Evolutionary conservation across 2,113 vertebrate species (phyloP).

Genomic region (Microtus pennsylvanicus): DNA sequence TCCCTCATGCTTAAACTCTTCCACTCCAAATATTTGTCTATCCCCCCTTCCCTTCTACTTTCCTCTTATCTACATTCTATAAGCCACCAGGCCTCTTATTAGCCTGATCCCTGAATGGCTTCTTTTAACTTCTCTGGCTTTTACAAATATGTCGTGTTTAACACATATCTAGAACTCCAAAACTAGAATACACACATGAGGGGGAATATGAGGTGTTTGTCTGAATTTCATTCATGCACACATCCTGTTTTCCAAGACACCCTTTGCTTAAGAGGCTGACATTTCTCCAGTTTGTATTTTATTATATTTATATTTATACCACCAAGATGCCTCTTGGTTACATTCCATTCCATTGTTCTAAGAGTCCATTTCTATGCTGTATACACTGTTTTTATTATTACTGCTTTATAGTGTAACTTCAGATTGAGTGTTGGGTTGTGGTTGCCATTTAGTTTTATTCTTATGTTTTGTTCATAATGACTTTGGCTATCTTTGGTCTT

Average conservation of each 20-base stretch:
- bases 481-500: no score
- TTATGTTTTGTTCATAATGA: no score
- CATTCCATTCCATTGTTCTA: background rate
- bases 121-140: background rate
- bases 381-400: no score
- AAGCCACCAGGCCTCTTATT: background rate
- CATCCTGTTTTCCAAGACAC: background rate
- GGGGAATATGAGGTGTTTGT: background rate
- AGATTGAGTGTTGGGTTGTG: background rate
- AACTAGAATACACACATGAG: background rate
- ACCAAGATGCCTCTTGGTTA: background rate
- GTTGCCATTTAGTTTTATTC: no score
- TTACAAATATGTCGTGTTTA: background rate
- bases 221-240: background rate
- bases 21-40: background rate
- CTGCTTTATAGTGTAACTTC: background rate
- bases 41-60: background rate
- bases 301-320: background rate
- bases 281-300: background rate
- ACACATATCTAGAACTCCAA: background rate
- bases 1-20: background rate
- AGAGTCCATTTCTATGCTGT: background rate
- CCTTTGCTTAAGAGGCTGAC: background rate
- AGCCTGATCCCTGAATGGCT: no score
- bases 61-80: background rate